These are phyloP conservation scores for Laterallus jamaicensis DNA, from an alignment of 2,113 vertebrate species.

Conservation along the genomic window DNA sequence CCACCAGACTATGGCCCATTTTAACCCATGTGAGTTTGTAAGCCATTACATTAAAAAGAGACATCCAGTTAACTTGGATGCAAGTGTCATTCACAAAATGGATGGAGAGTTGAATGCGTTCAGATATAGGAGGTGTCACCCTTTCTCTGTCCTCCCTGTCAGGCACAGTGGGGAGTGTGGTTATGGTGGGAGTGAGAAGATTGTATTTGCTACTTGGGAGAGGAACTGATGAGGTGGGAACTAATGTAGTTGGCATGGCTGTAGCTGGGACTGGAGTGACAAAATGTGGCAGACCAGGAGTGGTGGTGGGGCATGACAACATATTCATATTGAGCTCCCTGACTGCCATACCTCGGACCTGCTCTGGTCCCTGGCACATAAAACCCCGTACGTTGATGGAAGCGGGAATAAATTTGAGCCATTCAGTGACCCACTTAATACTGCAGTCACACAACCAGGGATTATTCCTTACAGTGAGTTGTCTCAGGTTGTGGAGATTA, in stretches of 20 bases:
- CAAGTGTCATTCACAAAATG: slow-evolving; percentile 89
- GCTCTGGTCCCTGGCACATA: slow-evolving; percentile 92
- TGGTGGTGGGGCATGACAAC: slow-evolving; percentile 86
- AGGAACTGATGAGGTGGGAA: slow-evolving; percentile 33
- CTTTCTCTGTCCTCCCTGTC: slow-evolving; percentile 69
- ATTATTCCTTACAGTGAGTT: slow-evolving; percentile 92
- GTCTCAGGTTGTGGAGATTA: slow-evolving; percentile 85
- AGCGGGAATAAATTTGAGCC: slow-evolving; percentile 90
- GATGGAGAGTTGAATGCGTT: slow-evolving; percentile 89
- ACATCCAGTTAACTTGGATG: slow-evolving; percentile 92
- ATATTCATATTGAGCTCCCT: slow-evolving; percentile 93
- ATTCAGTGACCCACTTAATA: slow-evolving; percentile 96
- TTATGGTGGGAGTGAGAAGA: slow-evolving; percentile 63
- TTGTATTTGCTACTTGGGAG: slow-evolving; percentile 52
- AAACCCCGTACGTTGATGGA: slow-evolving; percentile 92
- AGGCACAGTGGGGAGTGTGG: slow-evolving; percentile 77
- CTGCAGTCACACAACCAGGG: slow-evolving; percentile 95
- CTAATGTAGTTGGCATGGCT: slow-evolving; percentile 62
- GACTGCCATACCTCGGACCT: slow-evolving; percentile 94
- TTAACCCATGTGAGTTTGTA: slow-evolving; percentile 98
- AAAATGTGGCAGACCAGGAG: slow-evolving; percentile 68
- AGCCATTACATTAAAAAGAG: slow-evolving; percentile 87
- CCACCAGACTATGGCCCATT: slow-evolving; percentile 90
- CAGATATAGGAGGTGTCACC: slow-evolving; percentile 82
- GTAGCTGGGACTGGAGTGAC: slow-evolving; percentile 72